Conservation (phyloP, 2,113 vertebrate species). For the Lepus americanus region DNA sequence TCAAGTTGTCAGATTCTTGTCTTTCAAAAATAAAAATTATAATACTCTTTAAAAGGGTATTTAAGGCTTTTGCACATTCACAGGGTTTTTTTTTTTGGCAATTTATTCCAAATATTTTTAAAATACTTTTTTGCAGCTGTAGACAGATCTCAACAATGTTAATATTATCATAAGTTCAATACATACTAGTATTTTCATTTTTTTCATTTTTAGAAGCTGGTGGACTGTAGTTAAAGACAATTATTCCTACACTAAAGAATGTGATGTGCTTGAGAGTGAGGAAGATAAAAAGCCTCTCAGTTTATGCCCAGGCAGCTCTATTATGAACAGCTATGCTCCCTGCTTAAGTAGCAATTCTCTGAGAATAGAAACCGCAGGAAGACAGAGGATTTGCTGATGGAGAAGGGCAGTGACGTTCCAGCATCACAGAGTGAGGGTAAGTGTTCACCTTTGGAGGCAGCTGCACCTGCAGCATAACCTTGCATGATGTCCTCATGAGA, state of each 20-base stretch:
- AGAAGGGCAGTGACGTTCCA: neutral
- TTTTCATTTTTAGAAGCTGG: slow-evolving; percentile 12
- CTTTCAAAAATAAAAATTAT: slow-evolving; percentile 23
- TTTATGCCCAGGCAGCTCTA: neutral
- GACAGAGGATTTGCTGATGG: slow-evolving; percentile 27
- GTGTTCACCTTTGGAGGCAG: neutral
- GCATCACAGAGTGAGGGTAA: neutral
- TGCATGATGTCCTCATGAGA: neutral
- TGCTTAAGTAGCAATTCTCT: slow-evolving; percentile 13
- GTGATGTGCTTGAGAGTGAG: neutral
- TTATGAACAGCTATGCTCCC: slow-evolving; percentile 1
- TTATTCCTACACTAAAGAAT: neutral
- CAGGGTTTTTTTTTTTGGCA: neutral
- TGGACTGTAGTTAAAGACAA: neutral
- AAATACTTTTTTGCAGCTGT: neutral
- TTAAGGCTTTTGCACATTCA: neutral
- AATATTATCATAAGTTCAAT: neutral
- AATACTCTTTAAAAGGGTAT: neutral
- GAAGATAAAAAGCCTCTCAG: neutral
- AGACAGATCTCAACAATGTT: neutral
- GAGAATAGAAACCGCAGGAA: neutral
- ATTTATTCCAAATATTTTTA: slow-evolving; percentile 32
- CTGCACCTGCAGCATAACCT: neutral
- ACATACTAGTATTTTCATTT: neutral
- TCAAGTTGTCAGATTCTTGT: neutral